Conservation (phyloP, 37 sponge, comb jelly and placozoan genomes). For the Cladorhizidae sp. region DNA sequence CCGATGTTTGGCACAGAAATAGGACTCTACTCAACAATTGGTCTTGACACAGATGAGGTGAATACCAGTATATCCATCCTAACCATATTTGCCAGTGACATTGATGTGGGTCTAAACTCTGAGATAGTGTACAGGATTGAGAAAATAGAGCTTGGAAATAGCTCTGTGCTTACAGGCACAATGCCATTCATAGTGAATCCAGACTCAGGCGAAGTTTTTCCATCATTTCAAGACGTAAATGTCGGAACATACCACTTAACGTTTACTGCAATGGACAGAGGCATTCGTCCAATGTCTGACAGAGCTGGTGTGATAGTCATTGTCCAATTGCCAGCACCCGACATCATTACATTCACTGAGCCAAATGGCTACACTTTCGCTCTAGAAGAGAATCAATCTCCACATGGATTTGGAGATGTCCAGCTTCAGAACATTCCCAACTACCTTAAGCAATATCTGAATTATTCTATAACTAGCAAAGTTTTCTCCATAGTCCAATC, state of each 20-base stretch:
- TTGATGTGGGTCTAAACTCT: constrained; percentile 17
- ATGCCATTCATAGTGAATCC: neutral
- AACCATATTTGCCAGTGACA: constrained; percentile 14
- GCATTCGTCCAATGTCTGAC: neutral
- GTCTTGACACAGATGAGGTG: neutral
- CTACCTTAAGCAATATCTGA: neutral
- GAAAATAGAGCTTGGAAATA: too few species aligned
- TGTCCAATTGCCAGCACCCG: constrained; percentile 9
- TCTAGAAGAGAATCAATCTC: constrained; percentile 17
- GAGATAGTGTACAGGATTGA: neutral
- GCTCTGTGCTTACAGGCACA: too few species aligned
- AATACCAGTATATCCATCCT: neutral
- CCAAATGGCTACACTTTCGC: constrained; percentile 16
- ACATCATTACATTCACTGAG: neutral
- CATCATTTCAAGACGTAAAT: neutral
- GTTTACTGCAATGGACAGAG: constrained; percentile 21
- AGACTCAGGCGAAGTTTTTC: constrained; percentile 14
- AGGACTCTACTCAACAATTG: neutral
- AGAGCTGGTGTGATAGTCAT: neutral
- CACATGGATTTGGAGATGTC: constrained; percentile 4
- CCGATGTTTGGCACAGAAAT: constrained; percentile 29
- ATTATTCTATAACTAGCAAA: neutral
- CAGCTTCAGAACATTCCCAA: neutral
- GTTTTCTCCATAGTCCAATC: neutral
- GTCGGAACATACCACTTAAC: neutral